Percentiles rank a stretch among this genome's conserved stretches.
These are phyloP conservation scores for Drosophila elegans DNA, from an alignment of 1,140 invertebrate species.

Conservation along the genomic window DNA sequence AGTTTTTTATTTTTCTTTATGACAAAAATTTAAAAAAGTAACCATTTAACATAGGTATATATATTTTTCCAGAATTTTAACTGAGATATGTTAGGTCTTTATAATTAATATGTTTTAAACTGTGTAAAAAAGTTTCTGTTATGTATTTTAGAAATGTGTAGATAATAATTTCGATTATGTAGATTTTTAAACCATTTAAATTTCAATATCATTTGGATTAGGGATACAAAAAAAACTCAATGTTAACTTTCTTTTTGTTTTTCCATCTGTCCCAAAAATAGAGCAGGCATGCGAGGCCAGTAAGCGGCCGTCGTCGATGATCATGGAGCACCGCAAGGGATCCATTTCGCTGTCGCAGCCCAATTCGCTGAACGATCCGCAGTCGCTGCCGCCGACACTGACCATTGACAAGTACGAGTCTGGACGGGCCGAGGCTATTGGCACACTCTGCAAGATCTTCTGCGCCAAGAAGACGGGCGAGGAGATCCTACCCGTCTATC, in stretches of 20 bases:
- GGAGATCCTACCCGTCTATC: constrained; percentile 96
- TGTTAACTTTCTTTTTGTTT: not conserved
- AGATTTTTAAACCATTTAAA: not conserved
- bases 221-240: no score
- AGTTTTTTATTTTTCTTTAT: not conserved
- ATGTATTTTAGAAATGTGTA: not conserved
- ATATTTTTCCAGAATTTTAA: no score
- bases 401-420: constrained; percentile 90
- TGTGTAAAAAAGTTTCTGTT: no score
- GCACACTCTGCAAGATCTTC: constrained; percentile 97
- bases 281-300: constrained; percentile 83
- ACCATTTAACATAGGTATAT: no score
- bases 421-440: constrained; percentile 97
- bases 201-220: no score
- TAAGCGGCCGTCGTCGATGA: constrained; percentile 84
- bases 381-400: constrained; percentile 71
- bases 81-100: no score
- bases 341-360: constrained; percentile 84
- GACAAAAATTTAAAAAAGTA: no score
- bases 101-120: no score
- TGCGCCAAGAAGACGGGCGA: constrained; percentile 98
- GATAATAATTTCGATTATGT: not conserved
- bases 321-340: constrained; percentile 84
- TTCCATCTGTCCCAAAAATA: constrained; percentile 9
- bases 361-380: constrained; percentile 79